Conservation (phyloP, 2,797 vertebrate species). For the Danio kyathit region DNA sequence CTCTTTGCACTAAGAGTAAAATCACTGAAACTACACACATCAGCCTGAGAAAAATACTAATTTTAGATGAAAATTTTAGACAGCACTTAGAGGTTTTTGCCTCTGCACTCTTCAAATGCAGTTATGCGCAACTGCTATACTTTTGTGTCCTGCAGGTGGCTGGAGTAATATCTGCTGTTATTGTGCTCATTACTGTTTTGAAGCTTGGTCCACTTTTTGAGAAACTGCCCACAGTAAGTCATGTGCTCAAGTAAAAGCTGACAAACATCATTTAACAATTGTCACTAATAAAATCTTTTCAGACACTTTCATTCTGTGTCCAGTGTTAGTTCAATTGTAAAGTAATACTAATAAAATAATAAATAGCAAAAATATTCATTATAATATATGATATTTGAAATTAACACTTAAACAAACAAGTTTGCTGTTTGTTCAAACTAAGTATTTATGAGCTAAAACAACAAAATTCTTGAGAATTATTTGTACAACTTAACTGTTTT, state of each 20-base stretch:
- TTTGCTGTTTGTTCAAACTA: too few species aligned
- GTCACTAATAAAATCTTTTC: not conserved
- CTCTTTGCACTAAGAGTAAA: too few species aligned
- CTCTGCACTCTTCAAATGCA: not conserved
- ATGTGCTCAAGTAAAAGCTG: not conserved
- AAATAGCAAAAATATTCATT: not conserved
- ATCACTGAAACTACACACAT: too few species aligned
- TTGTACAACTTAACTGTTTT: too few species aligned
- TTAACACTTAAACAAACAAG: not conserved
- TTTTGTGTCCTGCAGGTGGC: constrained; percentile 70
- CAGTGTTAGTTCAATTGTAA: not conserved
- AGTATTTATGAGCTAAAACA: too few species aligned
- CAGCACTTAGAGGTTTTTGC: too few species aligned
- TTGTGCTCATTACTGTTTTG: constrained; percentile 89
- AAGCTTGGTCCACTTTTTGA: constrained; percentile 90
- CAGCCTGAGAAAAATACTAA: too few species aligned
- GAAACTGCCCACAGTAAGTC: constrained; percentile 89
- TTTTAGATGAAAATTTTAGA: too few species aligned
- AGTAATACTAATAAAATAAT: not conserved
- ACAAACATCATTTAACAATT: too few species aligned
- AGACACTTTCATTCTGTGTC: not conserved
- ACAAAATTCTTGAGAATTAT: too few species aligned
- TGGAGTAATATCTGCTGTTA: constrained; percentile 81
- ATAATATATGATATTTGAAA: not conserved
- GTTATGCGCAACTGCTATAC: not conserved